These are phyloP conservation scores for Drosophila colorata DNA, from an alignment of 2,888 invertebrate species.

Conservation along the genomic window DNA sequence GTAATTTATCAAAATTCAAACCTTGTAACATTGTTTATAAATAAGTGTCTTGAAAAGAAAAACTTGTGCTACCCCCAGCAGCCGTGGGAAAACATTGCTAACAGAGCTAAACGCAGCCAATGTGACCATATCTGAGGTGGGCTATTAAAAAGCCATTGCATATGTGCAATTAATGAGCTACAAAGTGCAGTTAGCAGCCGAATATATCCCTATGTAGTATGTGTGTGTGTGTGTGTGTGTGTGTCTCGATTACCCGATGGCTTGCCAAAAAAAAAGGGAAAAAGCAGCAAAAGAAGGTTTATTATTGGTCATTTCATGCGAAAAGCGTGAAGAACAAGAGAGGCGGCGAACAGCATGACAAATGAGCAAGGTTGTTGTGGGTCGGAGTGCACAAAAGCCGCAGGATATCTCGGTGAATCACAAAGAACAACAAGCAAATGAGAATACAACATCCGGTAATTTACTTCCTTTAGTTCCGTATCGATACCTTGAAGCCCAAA, in stretches of 20 bases:
- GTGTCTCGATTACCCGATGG: slow-evolving; percentile 7
- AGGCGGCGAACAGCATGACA: slow-evolving; percentile 48
- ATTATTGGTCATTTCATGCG: slow-evolving; percentile 63
- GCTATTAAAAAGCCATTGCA: slow-evolving; percentile 78
- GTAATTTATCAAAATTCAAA: slow-evolving; percentile 69
- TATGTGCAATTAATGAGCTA: slow-evolving; percentile 76
- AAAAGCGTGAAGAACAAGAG: slow-evolving; percentile 48
- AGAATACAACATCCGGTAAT: slow-evolving; percentile 84
- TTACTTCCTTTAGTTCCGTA: slow-evolving; percentile 83
- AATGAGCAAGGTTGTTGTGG: slow-evolving; percentile 62
- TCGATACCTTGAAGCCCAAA: slow-evolving; percentile 54
- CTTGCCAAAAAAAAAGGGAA: slow-evolving; percentile 36
- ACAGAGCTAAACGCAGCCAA: slow-evolving; percentile 2
- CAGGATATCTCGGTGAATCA: slow-evolving; percentile 71
- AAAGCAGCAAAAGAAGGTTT: slow-evolving; percentile 13
- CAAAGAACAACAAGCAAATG: slow-evolving; percentile 77
- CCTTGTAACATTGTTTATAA: slow-evolving; percentile 15
- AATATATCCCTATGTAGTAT: slow-evolving; percentile 1
- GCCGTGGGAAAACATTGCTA: slow-evolving; percentile 67
- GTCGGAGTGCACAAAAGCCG: slow-evolving; percentile 64
- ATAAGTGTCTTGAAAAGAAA: slow-evolving; percentile 13
- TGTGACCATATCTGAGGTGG: slow-evolving; percentile 17
- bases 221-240: slow-evolving; percentile 15
- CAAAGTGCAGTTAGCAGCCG: slow-evolving; percentile 36
- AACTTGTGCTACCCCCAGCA: slow-evolving; percentile 35